phyloP scores from a whole-genome alignment of 2,797 vertebrate genomes.

The Oryzias sinensis region DNA sequence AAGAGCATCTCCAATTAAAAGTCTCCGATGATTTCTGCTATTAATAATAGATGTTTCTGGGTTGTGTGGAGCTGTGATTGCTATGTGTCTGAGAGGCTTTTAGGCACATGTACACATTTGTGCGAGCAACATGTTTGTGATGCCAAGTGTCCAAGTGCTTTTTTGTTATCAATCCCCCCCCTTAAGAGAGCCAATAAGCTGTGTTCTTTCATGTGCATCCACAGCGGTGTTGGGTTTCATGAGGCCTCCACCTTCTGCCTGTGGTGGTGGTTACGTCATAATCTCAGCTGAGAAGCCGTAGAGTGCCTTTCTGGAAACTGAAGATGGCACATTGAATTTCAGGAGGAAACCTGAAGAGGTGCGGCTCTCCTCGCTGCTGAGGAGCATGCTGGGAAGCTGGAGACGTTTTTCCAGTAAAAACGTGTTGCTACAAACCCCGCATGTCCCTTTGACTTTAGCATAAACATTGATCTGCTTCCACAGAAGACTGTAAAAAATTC shows the following conservation, averaged over 20 bases:
- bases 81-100: constrained; percentile 48
- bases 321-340: constrained; percentile 80
- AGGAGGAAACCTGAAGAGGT: constrained; percentile 76
- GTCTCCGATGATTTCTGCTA: constrained; percentile 74
- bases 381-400: constrained; percentile 74
- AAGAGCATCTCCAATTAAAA: constrained; percentile 78
- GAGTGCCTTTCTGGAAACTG: constrained; percentile 71
- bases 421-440: constrained; percentile 64
- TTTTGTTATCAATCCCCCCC: neutral
- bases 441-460: constrained; percentile 61
- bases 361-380: constrained; percentile 55
- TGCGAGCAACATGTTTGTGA: constrained; percentile 24
- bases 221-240: constrained; percentile 57
- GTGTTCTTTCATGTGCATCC: constrained; percentile 36
- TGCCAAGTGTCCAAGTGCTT: constrained; percentile 10
- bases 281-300: constrained; percentile 66
- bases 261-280: constrained; percentile 65
- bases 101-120: constrained; percentile 34
- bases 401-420: constrained; percentile 75
- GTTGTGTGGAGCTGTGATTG: constrained; percentile 52
- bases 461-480: constrained; percentile 63
- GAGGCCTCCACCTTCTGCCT: constrained; percentile 67
- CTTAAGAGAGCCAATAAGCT: constrained; percentile 14
- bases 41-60: constrained; percentile 78
- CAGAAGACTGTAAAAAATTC: constrained; percentile 39